Evolutionary conservation across 1,140 invertebrate species (phyloP).

Genomic region (Ganaspis sp.): DNA sequence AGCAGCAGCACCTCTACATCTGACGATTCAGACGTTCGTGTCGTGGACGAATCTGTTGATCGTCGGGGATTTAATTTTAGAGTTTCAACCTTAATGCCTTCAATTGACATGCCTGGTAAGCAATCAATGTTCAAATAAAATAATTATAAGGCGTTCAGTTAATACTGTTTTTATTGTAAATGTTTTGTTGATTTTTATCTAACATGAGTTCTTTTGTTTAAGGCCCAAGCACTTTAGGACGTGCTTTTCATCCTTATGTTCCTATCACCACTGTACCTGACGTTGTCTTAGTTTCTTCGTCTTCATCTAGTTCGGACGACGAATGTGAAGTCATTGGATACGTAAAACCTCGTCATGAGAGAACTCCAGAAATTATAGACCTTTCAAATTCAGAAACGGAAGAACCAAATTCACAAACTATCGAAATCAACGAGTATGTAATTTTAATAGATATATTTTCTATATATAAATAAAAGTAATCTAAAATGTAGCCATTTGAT

Average conservation of each 20-base stretch:
- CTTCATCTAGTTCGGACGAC: slow-evolving; percentile 58
- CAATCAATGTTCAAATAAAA: neutral
- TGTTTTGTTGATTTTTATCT: too few relatives aligned
- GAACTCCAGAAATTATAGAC: slow-evolving; percentile 77
- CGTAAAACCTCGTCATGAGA: slow-evolving; percentile 76
- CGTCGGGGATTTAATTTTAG: slow-evolving; percentile 50
- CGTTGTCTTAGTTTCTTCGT: slow-evolving; percentile 61
- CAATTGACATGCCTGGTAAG: slow-evolving; percentile 60
- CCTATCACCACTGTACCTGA: slow-evolving; percentile 45
- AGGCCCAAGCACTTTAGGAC: slow-evolving; percentile 63
- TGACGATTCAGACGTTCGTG: slow-evolving; percentile 64
- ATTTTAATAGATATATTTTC: neutral
- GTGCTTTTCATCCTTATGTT: slow-evolving; percentile 50
- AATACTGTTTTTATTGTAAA: too few relatives aligned
- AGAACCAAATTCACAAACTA: slow-evolving; percentile 22
- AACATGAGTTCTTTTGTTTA: slow-evolving; percentile 2
- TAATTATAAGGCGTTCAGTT: too few relatives aligned
- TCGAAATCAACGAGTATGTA: slow-evolving; percentile 25
- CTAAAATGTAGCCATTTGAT: too few relatives aligned
- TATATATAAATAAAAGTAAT: too few relatives aligned
- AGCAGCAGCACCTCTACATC: slow-evolving; percentile 53
- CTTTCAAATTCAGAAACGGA: slow-evolving; percentile 71
- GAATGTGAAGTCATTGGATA: slow-evolving; percentile 74
- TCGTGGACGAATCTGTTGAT: slow-evolving; percentile 59
- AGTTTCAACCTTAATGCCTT: slow-evolving; percentile 47